Base-by-base conservation (phyloP, 92 coral and sea anemone genomes). In the Palythoa grandis region DNA sequence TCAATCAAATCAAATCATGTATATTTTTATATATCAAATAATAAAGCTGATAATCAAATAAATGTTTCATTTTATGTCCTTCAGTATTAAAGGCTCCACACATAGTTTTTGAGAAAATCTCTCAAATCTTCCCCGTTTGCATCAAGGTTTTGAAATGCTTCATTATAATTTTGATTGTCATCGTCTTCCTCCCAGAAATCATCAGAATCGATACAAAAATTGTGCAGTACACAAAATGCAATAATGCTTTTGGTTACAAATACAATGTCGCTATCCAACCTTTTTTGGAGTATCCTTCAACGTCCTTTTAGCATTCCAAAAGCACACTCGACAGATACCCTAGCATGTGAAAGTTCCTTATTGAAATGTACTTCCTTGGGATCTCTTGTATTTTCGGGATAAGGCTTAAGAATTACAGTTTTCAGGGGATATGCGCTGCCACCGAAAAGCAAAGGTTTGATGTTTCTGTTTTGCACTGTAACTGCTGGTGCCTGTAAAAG, bases 261-360 rank as follows among this genome's bases (percentile, higher is more conserved):
- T 29, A n/a, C 76, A 67, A 83, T 66, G 15, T 50, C 39, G 40
- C 87, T 83, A 61, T 83, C 79, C n/a, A 83, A 17, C 47, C 47
- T 40, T 40, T 40, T 40, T 25, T 56, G 74, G 48, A 83, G 54
- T 39, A 83, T 69, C 61, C 87, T 67, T 82, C 87, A 83, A 61
- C 87, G 80, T 22, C 87, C 58, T 66, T 83, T 83, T 77, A 83
- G 57, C 25, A 83, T 83, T 29, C 87, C 82, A 83, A 83, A 83
- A 7, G 87, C 58, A 40, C 87, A 70, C 24, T 83, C 87, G 70
- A 83, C n/a, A n/a, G n/a, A n/a, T n/a, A 83, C 80, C 50, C 87
- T 47, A 40, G 87, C 80, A 69, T 16, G 38, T n/a, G 87, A 61
- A 13, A 73, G 67, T 56, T 84, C 72, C 65, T 73, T 72, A 72